Conservation (phyloP, 2,113 vertebrate species). For the Perca fluviatilis region DNA sequence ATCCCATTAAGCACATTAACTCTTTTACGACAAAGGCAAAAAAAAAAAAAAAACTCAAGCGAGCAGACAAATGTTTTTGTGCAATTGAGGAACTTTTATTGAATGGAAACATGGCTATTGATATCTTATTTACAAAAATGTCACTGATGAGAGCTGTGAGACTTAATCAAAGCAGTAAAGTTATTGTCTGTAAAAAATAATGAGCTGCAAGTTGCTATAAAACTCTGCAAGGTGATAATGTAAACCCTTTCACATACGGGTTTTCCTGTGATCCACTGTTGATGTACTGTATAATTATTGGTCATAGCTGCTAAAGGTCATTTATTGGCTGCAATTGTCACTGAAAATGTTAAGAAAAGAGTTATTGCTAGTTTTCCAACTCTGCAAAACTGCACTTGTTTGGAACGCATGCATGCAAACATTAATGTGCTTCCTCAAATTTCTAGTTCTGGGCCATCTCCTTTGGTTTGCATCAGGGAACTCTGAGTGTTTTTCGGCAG, state of each 20-base stretch:
- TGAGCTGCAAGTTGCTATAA: neutral
- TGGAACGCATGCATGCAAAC: slow-evolving; percentile 61
- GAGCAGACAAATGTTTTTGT: no score
- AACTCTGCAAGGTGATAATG: neutral
- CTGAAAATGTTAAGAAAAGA: neutral
- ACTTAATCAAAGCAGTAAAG: neutral
- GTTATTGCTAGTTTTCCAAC: neutral
- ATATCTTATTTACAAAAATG: neutral
- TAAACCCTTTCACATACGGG: neutral
- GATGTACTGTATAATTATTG: neutral
- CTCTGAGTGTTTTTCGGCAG: slow-evolving; percentile 58
- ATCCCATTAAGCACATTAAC: no score
- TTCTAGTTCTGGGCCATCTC: slow-evolving; percentile 32
- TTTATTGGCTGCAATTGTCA: neutral
- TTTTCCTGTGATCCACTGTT: neutral
- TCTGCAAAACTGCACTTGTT: slow-evolving; percentile 38
- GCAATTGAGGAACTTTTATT: no score
- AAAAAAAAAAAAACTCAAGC: no score
- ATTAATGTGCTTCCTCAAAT: slow-evolving; percentile 63
- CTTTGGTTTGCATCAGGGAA: slow-evolving; percentile 58
- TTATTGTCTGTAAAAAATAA: neutral
- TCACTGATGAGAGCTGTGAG: neutral
- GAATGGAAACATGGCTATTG: no score
- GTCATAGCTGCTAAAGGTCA: neutral
- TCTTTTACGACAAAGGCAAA: no score